These are phyloP conservation scores for Tetranychus cinnabarinus DNA, from an alignment of 1,140 invertebrate genomes.

Conservation along the genomic window DNA sequence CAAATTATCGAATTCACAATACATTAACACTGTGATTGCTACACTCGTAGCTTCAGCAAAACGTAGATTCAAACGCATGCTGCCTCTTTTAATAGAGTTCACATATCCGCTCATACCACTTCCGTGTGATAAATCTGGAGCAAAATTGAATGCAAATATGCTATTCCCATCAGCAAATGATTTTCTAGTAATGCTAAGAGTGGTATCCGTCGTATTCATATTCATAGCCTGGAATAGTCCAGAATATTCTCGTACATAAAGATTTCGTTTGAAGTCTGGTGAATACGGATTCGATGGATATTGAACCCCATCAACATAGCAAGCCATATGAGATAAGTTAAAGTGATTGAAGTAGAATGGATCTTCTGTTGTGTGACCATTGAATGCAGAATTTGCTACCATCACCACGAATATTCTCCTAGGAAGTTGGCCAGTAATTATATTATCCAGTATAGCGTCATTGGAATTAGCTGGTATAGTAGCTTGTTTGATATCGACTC, in stretches of 20 bases:
- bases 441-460: neutral
- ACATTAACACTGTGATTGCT: neutral
- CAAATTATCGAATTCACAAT: conserved; percentile 9
- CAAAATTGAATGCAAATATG: conserved; percentile 4
- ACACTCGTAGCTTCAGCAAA: neutral
- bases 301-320: conserved; percentile 2
- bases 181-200: neutral
- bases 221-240: neutral
- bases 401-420: neutral
- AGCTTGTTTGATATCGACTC: neutral
- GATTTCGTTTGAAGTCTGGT: conserved; percentile 3
- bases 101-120: neutral
- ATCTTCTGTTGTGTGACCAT: neutral
- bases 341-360: neutral
- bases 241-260: neutral
- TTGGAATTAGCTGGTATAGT: neutral
- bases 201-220: neutral
- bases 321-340: conserved; percentile 4
- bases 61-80: neutral
- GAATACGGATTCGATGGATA: neutral
- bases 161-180: neutral
- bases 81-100: neutral
- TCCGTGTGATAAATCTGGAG: conserved; percentile 2
- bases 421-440: neutral
- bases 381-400: neutral